phyloP scores from a whole-genome alignment of 2,113 vertebrate species.

The Pseudopipra pipra region DNA sequence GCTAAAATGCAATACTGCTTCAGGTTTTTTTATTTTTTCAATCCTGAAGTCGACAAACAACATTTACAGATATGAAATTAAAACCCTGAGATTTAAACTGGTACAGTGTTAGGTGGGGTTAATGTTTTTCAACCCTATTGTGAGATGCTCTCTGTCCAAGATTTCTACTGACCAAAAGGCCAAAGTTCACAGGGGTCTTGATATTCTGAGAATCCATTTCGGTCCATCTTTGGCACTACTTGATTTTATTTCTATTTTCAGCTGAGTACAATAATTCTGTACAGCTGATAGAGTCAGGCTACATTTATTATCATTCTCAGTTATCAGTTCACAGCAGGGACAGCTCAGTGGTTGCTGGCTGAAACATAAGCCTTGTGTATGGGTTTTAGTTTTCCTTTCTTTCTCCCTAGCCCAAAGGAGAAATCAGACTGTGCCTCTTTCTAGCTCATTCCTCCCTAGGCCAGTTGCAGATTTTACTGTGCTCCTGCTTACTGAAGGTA shows the following conservation, averaged over 20 bases:
- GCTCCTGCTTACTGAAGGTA: neutral
- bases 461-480: neutral
- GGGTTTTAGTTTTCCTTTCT: neutral
- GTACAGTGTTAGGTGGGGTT: neutral
- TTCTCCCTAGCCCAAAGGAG: neutral
- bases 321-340: constrained; percentile 59
- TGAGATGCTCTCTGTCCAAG: neutral
- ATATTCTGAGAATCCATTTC: constrained; percentile 25
- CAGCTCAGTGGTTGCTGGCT: constrained; percentile 27
- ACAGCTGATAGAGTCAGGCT: constrained; percentile 39
- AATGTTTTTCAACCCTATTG: neutral
- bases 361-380: constrained; percentile 47
- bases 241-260: constrained; percentile 63
- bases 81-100: neutral
- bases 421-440: constrained; percentile 13
- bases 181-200: neutral
- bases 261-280: constrained; percentile 22
- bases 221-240: constrained; percentile 31
- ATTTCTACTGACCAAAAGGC: constrained; percentile 30
- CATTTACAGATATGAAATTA: neutral
- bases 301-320: constrained; percentile 63
- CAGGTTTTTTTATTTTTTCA: neutral
- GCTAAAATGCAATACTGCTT: neutral
- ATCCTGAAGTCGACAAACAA: neutral
- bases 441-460: neutral